phyloP scores from a whole-genome alignment of 2,113 vertebrate species.

The Tursiops truncatus region DNA sequence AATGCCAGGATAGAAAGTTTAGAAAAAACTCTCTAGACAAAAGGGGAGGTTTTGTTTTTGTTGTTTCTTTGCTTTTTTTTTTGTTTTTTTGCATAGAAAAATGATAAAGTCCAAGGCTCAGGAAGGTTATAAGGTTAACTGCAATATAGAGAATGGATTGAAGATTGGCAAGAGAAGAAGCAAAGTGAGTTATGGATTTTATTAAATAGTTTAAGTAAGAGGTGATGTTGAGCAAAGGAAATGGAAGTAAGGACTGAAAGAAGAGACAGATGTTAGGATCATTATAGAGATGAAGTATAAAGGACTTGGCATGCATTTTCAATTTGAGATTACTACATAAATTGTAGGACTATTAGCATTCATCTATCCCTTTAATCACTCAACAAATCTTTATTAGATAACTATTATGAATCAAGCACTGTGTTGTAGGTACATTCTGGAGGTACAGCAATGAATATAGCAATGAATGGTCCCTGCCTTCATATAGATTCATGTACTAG shows the following conservation, averaged over 20 bases:
- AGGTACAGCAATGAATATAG: neutral
- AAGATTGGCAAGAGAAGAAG: neutral
- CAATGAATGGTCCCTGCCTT: neutral
- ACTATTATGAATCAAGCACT: neutral
- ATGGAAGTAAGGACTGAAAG: neutral
- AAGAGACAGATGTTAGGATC: neutral
- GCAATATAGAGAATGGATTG: neutral
- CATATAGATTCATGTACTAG: neutral
- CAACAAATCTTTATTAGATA: neutral
- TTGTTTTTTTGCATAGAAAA: neutral
- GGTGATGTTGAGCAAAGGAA: neutral
- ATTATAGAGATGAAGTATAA: neutral
- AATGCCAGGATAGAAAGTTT: neutral
- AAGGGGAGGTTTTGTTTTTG: neutral
- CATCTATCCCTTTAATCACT: neutral
- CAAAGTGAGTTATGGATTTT: neutral
- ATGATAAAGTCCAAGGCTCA: neutral
- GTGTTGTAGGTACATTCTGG: neutral
- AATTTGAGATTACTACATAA: neutral
- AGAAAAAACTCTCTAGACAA: neutral
- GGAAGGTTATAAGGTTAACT: neutral
- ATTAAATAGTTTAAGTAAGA: conserved; percentile 26
- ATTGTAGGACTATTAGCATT: neutral
- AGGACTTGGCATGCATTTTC: neutral
- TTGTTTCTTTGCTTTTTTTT: neutral